phyloP scores from a whole-genome alignment of 1,140 invertebrate species.

The Archivesica marissinica region DNA sequence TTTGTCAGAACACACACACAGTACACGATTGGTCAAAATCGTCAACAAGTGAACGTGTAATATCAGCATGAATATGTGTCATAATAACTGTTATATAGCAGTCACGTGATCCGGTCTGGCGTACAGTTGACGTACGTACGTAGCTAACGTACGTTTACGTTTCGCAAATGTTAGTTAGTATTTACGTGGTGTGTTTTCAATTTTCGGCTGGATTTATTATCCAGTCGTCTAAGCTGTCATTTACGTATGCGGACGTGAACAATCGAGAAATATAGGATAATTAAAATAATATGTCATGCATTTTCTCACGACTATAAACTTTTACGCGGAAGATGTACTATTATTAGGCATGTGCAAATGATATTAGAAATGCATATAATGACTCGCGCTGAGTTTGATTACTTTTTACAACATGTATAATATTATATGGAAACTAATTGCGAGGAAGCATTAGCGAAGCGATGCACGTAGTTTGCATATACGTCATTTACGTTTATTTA shows the following conservation, averaged over 20 bases:
- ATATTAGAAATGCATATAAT: too few species aligned
- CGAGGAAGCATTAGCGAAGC: too few species aligned
- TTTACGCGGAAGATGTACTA: too few species aligned
- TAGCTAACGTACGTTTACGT: not conserved
- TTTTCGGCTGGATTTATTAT: not conserved
- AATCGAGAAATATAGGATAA: slow-evolving; percentile 12
- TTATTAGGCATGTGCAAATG: too few species aligned
- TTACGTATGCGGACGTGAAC: slow-evolving; percentile 12
- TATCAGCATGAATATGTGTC: slow-evolving; percentile 1
- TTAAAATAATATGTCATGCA: slow-evolving; percentile 25
- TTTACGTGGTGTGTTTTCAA: not conserved
- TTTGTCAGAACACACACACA: not conserved
- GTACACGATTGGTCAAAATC: not conserved
- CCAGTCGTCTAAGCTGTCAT: not conserved
- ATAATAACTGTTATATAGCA: not conserved
- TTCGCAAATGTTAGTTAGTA: not conserved
- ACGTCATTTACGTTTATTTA: too few species aligned
- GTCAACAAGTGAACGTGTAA: slow-evolving; percentile 13
- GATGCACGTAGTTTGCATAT: too few species aligned
- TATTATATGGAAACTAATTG: too few species aligned
- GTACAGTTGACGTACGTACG: not conserved
- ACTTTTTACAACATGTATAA: too few species aligned
- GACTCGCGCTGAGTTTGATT: too few species aligned
- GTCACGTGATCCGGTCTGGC: slow-evolving; percentile 1
- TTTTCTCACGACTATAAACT: slow-evolving; percentile 29